phyloP scores from a whole-genome alignment of 2,113 vertebrate species.

The Thomomys bottae region DNA sequence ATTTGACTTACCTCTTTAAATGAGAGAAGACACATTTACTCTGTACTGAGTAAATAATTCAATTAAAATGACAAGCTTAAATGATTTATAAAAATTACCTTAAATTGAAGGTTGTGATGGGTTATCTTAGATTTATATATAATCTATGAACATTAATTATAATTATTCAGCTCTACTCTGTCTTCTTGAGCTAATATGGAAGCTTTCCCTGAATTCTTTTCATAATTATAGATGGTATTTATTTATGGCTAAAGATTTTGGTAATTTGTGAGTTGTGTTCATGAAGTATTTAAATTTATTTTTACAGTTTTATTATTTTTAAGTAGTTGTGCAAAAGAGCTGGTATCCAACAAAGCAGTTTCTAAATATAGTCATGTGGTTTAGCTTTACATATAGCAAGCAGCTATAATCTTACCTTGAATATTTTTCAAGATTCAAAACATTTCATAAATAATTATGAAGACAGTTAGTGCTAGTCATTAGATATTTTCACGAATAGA shows the following conservation, averaged over 20 bases:
- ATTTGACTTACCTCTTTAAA: conserved; percentile 25
- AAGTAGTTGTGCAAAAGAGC: too few species aligned
- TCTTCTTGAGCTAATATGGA: background rate
- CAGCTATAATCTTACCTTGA: background rate
- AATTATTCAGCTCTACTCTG: background rate
- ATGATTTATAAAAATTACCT: background rate
- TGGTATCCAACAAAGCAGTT: too few species aligned
- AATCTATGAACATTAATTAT: background rate
- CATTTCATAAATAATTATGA: background rate
- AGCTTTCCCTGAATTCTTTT: conserved; percentile 1
- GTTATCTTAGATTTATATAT: background rate
- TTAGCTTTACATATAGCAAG: background rate
- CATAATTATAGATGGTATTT: background rate
- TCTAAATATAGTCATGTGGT: too few species aligned
- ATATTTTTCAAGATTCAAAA: background rate
- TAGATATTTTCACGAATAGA: background rate
- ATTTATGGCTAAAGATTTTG: background rate
- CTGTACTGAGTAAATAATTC: background rate
- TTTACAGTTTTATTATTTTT: too few species aligned
- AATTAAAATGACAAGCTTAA: background rate
- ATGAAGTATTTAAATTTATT: too few species aligned
- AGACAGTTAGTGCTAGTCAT: background rate
- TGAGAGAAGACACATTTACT: background rate
- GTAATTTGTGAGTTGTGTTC: background rate
- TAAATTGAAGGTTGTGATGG: background rate